A percentile compares a stretch with the other conserved stretches of the same genome.
phyloP scores from a whole-genome alignment of 2,888 invertebrate genomes.

The Oligia fasciuncula region DNA sequence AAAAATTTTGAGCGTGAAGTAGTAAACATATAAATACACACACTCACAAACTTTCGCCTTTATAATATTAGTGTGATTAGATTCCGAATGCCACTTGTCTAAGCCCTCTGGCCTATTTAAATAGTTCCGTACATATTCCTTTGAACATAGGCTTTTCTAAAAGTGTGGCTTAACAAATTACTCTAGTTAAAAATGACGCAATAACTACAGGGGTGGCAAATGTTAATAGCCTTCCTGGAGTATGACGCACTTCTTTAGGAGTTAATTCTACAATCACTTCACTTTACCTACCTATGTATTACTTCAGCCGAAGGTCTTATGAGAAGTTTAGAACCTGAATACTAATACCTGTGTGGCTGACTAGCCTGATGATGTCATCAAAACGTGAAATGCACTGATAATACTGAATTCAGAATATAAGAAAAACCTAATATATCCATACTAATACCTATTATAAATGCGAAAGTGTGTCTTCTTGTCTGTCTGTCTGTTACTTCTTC shows the following conservation, averaged over 20 bases:
- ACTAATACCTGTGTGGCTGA: neutral
- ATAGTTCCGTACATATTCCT: neutral
- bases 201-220: constrained; percentile 39
- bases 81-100: neutral
- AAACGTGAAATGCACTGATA: no score
- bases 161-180: neutral
- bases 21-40: no score
- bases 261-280: neutral
- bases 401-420: neutral
- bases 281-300: neutral
- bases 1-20: no score
- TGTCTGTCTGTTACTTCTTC: no score
- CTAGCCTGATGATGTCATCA: neutral
- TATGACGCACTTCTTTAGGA: constrained; percentile 39
- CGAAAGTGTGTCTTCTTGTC: no score
- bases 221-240: constrained; percentile 16
- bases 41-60: no score
- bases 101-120: no score
- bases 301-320: neutral
- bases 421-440: neutral
- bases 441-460: no score
- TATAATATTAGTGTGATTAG: no score
- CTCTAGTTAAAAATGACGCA: constrained; percentile 30
- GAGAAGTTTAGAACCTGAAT: neutral
- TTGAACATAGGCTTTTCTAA: neutral